Conservation (phyloP, 1,140 invertebrate species). For the Epicauta chinensis region DNA sequence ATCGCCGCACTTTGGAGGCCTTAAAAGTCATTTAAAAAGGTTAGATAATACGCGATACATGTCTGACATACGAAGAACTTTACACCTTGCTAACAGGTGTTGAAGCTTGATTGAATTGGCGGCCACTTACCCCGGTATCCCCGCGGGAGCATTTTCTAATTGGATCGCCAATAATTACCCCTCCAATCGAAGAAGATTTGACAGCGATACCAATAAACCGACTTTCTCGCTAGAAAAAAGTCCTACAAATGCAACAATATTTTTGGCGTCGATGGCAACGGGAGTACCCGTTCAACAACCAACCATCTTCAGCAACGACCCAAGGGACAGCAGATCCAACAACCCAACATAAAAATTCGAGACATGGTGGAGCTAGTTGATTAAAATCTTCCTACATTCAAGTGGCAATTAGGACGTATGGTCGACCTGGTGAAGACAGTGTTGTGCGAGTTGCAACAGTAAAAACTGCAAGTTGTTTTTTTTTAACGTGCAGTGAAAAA, state of each 20-base stretch:
- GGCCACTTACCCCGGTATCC: constrained; percentile 27
- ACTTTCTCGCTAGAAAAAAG: too few relatives aligned
- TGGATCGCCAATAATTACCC: too few relatives aligned
- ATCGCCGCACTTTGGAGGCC: background rate
- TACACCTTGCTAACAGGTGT: constrained; percentile 21
- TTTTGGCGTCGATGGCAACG: constrained; percentile 37
- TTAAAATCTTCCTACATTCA: constrained; percentile 22
- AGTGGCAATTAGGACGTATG: constrained; percentile 33
- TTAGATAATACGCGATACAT: constrained; percentile 21
- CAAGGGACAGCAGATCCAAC: constrained; percentile 15
- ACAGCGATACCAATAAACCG: too few relatives aligned
- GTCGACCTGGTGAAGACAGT: constrained; percentile 36
- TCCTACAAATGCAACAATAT: too few relatives aligned
- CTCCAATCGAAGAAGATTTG: too few relatives aligned
- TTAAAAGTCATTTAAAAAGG: constrained; percentile 11
- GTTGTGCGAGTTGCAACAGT: constrained; percentile 33
- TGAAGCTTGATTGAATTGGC: constrained; percentile 35
- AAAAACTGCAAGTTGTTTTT: constrained; percentile 21
- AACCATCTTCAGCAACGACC: constrained; percentile 26
- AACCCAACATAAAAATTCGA: constrained; percentile 13
- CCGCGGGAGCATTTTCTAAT: too few relatives aligned
- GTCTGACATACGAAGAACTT: constrained; percentile 27
- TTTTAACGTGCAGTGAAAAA: too few relatives aligned
- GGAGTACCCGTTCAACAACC: constrained; percentile 36
- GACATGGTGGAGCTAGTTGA: constrained; percentile 36